Percentiles rank a stretch among this genome's conserved stretches.
Conservation (phyloP, 2,888 invertebrate species). For the Chymomyza amoena region DNA sequence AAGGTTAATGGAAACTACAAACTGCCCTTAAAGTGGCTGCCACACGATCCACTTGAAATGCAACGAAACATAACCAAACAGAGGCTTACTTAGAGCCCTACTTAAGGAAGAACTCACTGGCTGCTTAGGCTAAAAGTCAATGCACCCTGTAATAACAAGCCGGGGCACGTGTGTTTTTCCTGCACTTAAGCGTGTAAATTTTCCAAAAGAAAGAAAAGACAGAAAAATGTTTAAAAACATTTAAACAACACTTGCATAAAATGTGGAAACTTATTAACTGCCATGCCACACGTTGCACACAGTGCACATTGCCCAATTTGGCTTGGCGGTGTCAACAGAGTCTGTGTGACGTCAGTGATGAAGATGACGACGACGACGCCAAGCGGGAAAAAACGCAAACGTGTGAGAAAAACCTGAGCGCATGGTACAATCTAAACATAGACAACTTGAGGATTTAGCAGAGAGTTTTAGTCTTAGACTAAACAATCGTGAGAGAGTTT, state of each 20-base stretch:
- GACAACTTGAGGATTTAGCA: slow-evolving; percentile 1
- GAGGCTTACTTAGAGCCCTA: slow-evolving; percentile 7
- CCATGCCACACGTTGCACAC: slow-evolving; percentile 19
- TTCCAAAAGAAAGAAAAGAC: slow-evolving; percentile 45
- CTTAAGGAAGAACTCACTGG: not conserved
- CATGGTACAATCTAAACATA: slow-evolving; percentile 7
- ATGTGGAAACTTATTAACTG: slow-evolving; percentile 73
- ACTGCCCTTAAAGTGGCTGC: not conserved
- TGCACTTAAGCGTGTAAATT: slow-evolving; percentile 63
- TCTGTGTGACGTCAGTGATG: not conserved
- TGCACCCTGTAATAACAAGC: slow-evolving; percentile 44
- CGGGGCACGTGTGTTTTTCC: slow-evolving; percentile 54
- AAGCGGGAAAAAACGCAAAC: slow-evolving; percentile 56
- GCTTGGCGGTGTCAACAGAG: not conserved
- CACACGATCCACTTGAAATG: not conserved
- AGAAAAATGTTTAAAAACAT: slow-evolving; percentile 41
- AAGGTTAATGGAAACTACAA: not conserved
- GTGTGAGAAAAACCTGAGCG: slow-evolving; percentile 61
- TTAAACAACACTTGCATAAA: slow-evolving; percentile 70
- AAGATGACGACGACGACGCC: not conserved
- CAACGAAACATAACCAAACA: slow-evolving; percentile 2
- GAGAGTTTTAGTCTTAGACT: not conserved
- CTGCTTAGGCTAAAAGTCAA: slow-evolving; percentile 52
- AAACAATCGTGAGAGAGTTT: not conserved
- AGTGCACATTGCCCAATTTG: not conserved